These are phyloP conservation scores for Sciurus carolinensis DNA, from an alignment of 2,797 vertebrate species.

Conservation along the genomic window DNA sequence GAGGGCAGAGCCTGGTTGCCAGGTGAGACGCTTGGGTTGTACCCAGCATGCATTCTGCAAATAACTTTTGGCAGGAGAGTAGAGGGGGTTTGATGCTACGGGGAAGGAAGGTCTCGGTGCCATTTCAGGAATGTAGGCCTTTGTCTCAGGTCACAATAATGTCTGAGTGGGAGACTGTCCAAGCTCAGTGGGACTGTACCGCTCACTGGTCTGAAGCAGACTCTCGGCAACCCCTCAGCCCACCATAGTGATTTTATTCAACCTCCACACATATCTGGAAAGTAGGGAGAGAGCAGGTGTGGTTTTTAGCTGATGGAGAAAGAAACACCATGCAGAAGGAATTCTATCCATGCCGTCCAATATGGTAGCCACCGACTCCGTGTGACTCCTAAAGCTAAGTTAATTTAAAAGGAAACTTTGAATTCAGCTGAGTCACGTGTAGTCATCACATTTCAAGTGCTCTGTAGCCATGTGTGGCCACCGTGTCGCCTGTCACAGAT, in stretches of 20 bases:
- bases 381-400: background rate
- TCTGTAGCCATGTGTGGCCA: background rate
- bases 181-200: background rate
- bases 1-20: background rate
- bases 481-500: background rate
- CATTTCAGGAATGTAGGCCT: background rate
- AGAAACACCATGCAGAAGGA: background rate
- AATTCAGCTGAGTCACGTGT: background rate
- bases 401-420: background rate
- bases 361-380: background rate
- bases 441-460: background rate
- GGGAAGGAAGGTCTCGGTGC: background rate
- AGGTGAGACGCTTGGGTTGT: background rate
- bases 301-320: background rate
- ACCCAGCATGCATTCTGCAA: background rate
- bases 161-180: background rate
- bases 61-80: background rate
- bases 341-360: rapidly evolving
- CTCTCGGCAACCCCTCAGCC: background rate
- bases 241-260: background rate
- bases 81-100: background rate
- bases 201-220: background rate
- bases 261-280: background rate
- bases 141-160: background rate
- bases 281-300: background rate